These are phyloP conservation scores for Peromyscus polionotus DNA, from an alignment of 2,113 vertebrate genomes.

Conservation along the genomic window DNA sequence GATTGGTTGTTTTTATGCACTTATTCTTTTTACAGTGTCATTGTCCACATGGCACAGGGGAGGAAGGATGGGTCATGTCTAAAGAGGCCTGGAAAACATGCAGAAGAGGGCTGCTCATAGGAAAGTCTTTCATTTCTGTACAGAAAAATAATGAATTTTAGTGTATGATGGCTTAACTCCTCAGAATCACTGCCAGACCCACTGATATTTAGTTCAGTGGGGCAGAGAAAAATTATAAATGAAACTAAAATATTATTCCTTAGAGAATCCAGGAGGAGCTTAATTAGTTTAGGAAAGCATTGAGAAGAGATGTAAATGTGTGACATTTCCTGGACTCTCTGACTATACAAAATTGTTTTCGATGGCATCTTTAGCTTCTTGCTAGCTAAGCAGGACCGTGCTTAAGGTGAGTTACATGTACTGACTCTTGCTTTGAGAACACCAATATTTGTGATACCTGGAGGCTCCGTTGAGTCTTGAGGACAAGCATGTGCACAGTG, in stretches of 20 bases:
- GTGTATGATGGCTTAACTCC: neutral
- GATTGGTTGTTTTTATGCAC: slow-evolving; percentile 1
- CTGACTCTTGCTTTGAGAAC: neutral
- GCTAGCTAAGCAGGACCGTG: neutral
- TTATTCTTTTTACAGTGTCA: neutral
- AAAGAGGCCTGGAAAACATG: neutral
- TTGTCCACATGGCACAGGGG: neutral
- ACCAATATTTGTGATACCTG: neutral
- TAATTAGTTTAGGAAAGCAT: slow-evolving; percentile 68
- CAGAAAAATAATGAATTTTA: slow-evolving; percentile 46
- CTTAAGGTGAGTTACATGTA: neutral
- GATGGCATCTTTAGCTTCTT: neutral
- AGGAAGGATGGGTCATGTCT: neutral
- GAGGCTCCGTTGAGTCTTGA: neutral
- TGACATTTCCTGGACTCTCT: slow-evolving; percentile 38
- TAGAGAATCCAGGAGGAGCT: slow-evolving; percentile 41
- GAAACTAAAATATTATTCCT: slow-evolving; percentile 60
- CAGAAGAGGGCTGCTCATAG: neutral
- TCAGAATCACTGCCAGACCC: slow-evolving; percentile 4
- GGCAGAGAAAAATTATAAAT: slow-evolving; percentile 55
- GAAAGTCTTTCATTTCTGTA: neutral
- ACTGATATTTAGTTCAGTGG: slow-evolving; percentile 42
- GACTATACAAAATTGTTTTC: slow-evolving; percentile 41
- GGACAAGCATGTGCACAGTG: neutral
- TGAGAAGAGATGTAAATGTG: neutral